Percentiles rank a stretch among this genome's conserved stretches.
Evolutionary conservation across 1,140 invertebrate species (phyloP).

Genomic region (Brachionus manjavacas): DNA sequence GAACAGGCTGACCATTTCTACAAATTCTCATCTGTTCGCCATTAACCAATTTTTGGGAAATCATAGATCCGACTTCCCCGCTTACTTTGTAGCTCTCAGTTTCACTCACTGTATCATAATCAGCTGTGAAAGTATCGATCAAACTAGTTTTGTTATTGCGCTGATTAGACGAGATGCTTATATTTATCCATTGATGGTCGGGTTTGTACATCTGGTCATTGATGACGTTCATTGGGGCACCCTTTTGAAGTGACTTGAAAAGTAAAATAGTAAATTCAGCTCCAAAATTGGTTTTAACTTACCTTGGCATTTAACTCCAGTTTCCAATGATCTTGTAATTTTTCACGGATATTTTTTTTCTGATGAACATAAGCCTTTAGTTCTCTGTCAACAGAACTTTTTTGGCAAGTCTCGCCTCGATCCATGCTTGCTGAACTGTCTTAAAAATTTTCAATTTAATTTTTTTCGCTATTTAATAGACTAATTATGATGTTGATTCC

Average conservation of each 20-base stretch:
- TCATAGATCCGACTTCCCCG: neutral
- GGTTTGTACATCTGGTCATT: neutral
- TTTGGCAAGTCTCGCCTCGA: neutral
- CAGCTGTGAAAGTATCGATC: slow-evolving; percentile 7
- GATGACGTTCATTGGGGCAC: neutral
- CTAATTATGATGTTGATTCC: neutral
- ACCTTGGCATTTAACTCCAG: neutral
- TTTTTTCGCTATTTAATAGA: neutral
- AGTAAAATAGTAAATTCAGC: neutral
- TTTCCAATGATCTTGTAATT: slow-evolving; percentile 24
- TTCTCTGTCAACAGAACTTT: neutral
- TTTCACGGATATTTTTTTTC: slow-evolving; percentile 12
- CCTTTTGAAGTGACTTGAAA: neutral
- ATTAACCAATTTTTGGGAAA: neutral
- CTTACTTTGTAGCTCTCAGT: neutral
- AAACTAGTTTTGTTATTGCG: neutral
- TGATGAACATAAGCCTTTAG: slow-evolving; percentile 5
- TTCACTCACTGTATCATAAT: neutral
- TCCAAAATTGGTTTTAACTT: neutral
- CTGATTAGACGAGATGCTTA: neutral
- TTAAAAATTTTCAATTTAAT: neutral
- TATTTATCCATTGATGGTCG: slow-evolving; percentile 22
- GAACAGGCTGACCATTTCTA: neutral
- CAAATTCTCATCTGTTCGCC: slow-evolving; percentile 22
- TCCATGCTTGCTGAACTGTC: neutral